Base-by-base conservation (phyloP, 2,113 vertebrate genomes). In the Toxotes jaculatrix region DNA sequence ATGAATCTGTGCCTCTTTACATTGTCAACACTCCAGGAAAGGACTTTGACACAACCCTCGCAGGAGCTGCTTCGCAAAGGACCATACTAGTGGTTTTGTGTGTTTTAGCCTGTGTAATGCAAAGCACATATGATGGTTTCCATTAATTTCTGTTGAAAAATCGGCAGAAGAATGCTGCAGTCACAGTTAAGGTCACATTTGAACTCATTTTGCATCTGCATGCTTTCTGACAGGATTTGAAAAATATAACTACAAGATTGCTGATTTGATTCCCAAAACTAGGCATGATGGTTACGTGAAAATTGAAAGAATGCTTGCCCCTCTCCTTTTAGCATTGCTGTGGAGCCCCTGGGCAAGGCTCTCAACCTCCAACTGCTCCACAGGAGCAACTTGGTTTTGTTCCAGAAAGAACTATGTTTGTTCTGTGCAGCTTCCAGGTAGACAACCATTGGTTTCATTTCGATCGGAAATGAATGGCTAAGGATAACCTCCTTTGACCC, bases 1-100 rank as follows among this genome's bases (percentile, higher is more conserved):
- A 86, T 85, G 53, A 84, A 66, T 79, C 79, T 64, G 40, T 68
- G n/a, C 79, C 43, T 87, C 64, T 61, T 66, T 36, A 64, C 4
- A 38, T 27, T 86, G 75, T 86, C 75, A 84, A 61, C 53, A 73
- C 80, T 40, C 3, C 36, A 32, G 49, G 59, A 79, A 57, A 68
- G 40, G 43, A 65, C 66, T 40, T 42, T 45, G 17, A 55, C 65
- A 59, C 8, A 57, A 16, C 47, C 57, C 13, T 23, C 5, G 5
- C 45, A 11, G 0, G 23, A 43, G 17, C 16, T 19, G 16, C 0
- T 13, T 56, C 5, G 10, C 16, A 43, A 67, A 23, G 23, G 19
- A 19, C 12, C 21, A 47, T 27, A 16, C 14, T 16, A 7, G 13
- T 31, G 19, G 34, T 43, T 42, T n/a, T 65, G n/a, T 23, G 9